phyloP scores from a whole-genome alignment of 2,888 invertebrate genomes.

The Imbricaverruca yamaguchii region DNA sequence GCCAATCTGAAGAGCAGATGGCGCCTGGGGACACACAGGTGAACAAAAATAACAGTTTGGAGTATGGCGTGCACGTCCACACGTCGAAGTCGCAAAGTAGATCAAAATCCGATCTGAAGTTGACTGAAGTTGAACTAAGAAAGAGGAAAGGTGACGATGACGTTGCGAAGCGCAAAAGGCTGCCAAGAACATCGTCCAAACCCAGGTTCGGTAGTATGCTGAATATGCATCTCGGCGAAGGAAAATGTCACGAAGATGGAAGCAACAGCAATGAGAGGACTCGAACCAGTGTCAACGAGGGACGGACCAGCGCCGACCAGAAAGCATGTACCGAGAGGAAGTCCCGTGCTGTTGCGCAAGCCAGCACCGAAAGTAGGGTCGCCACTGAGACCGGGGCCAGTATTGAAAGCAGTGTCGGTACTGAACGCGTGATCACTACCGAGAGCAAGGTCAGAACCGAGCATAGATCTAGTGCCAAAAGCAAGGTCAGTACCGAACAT shows the following conservation, averaged over 20 bases:
- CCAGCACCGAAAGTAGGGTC: too few relatives aligned
- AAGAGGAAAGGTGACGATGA: not conserved
- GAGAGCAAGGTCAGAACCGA: too few relatives aligned
- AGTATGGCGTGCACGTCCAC: not conserved
- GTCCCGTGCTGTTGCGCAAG: too few relatives aligned
- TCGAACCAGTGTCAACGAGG: too few relatives aligned
- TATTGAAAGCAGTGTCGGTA: too few relatives aligned
- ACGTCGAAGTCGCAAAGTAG: constrained; percentile 29
- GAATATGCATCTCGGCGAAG: constrained; percentile 7
- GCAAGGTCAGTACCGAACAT: not conserved
- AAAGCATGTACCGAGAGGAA: too few relatives aligned
- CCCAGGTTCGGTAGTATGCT: not conserved
- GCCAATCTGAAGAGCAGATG: constrained; percentile 29
- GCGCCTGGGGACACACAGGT: constrained; percentile 25
- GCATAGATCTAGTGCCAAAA: not conserved
- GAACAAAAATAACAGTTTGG: constrained; percentile 27
- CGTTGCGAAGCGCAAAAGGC: constrained; percentile 29
- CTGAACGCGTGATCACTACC: too few relatives aligned
- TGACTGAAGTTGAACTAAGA: constrained; percentile 11
- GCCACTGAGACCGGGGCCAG: too few relatives aligned
- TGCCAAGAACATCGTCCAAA: constrained; percentile 24
- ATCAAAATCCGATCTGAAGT: constrained; percentile 30
- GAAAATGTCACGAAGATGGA: not conserved
- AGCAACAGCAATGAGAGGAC: too few relatives aligned
- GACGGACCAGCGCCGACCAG: too few relatives aligned